Evolutionary conservation across 2,888 invertebrate genomes (phyloP).

Genomic region (Chrysopilus asiliformis): DNA sequence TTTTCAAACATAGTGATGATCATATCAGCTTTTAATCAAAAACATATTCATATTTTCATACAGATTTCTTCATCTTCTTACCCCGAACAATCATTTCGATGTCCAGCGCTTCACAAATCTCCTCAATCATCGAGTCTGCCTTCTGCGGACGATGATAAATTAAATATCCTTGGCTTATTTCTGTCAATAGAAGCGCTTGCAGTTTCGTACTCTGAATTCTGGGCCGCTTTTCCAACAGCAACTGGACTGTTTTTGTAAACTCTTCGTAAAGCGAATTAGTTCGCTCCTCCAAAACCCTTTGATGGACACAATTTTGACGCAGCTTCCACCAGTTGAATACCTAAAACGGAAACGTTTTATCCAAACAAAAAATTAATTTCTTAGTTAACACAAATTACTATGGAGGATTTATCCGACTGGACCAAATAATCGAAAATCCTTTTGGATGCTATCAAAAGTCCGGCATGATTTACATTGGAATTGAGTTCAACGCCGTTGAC

Average conservation of each 20-base stretch:
- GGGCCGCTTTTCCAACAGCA: constrained; percentile 22
- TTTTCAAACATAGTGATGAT: not conserved
- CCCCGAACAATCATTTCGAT: not conserved
- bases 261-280: constrained; percentile 49
- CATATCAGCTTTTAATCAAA: too few relatives aligned
- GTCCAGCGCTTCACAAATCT: too few relatives aligned
- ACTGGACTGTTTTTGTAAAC: constrained; percentile 19
- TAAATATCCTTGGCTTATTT: constrained; percentile 53
- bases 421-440: constrained; percentile 32
- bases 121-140: too few relatives aligned
- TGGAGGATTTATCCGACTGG: constrained; percentile 8
- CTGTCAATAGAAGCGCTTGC: constrained; percentile 38
- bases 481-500: constrained; percentile 54
- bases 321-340: constrained; percentile 50
- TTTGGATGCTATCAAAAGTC: constrained; percentile 32
- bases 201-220: constrained; percentile 27
- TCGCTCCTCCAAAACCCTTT: constrained; percentile 60
- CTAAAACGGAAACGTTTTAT: constrained; percentile 12
- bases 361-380: not conserved
- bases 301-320: constrained; percentile 59
- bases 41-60: too few relatives aligned
- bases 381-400: not conserved
- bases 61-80: not conserved
- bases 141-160: constrained; percentile 59
- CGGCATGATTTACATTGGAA: constrained; percentile 48